These are phyloP conservation scores for Brachyalestes nurse DNA, from an alignment of 2,797 vertebrate species.

Conservation along the genomic window DNA sequence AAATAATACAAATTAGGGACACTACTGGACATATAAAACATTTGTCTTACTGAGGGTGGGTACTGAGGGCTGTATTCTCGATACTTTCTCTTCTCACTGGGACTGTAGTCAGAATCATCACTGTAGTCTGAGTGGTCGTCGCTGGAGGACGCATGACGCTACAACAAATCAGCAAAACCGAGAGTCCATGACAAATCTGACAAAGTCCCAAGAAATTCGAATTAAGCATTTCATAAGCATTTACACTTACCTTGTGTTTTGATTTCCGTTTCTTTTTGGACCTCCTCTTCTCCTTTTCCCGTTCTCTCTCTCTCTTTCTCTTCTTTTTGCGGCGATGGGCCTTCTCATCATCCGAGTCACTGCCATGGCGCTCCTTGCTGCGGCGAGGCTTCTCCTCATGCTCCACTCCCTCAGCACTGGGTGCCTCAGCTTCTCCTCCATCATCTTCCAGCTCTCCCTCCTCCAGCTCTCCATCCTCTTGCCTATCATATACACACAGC, in stretches of 20 bases:
- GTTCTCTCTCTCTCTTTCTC: slow-evolving; percentile 89
- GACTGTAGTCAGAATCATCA: slow-evolving; percentile 93
- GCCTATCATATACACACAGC: slow-evolving; percentile 63
- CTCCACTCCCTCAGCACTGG: slow-evolving; percentile 74
- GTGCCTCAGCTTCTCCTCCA: slow-evolving; percentile 81
- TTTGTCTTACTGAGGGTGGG: slow-evolving; percentile 81
- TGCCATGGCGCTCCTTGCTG: slow-evolving; percentile 84
- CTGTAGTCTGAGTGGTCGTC: slow-evolving; percentile 93
- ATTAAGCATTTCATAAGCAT: neutral
- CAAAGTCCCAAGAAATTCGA: neutral
- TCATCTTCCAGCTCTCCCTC: slow-evolving; percentile 95
- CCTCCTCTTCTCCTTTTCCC: slow-evolving; percentile 90
- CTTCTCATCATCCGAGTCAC: slow-evolving; percentile 87
- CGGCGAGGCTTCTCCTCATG: slow-evolving; percentile 71
- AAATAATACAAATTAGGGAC: neutral
- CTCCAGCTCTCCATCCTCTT: slow-evolving; percentile 92
- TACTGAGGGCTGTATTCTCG: slow-evolving; percentile 92
- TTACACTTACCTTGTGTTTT: slow-evolving; percentile 88
- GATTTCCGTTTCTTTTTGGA: slow-evolving; percentile 94
- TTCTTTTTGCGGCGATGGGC: slow-evolving; percentile 89
- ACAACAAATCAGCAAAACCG: slow-evolving; percentile 40
- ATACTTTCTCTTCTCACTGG: slow-evolving; percentile 88
- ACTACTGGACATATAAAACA: neutral
- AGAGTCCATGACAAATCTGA: neutral
- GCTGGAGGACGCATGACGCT: slow-evolving; percentile 94